These are phyloP conservation scores for Acanthiza pusilla DNA, from an alignment of 2,797 vertebrate species.

Conservation along the genomic window DNA sequence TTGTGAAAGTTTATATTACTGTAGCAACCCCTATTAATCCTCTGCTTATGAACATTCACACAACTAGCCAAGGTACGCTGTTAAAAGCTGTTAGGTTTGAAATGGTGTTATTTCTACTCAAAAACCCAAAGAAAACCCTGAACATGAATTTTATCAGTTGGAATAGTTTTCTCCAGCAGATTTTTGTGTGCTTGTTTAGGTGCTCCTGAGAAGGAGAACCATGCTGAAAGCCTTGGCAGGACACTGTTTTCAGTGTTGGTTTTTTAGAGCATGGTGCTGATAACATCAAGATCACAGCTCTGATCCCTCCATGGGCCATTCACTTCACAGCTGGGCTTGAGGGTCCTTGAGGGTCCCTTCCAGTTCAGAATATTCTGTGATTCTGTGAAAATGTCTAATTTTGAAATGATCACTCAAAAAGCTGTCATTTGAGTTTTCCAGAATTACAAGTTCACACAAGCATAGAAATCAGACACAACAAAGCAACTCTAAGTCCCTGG, in stretches of 20 bases:
- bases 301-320: accelerated
- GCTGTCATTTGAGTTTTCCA: neutral
- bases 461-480: too few relatives aligned
- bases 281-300: neutral
- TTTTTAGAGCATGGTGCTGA: neutral
- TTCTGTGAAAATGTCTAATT: neutral
- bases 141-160: neutral
- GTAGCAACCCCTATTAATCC: neutral
- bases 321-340: neutral
- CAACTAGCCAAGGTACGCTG: neutral
- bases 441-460: neutral
- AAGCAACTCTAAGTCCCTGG: too few relatives aligned
- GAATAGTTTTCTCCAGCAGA: neutral
- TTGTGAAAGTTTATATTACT: neutral
- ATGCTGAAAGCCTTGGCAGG: neutral
- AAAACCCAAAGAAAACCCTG: neutral
- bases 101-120: neutral
- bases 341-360: neutral
- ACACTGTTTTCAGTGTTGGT: neutral
- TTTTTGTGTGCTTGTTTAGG: neutral
- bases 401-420: neutral
- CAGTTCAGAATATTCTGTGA: neutral
- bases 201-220: neutral
- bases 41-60: neutral
- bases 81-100: neutral